phyloP scores from a whole-genome alignment of 2,888 invertebrate species.

The Caenorhabditis auriculariae region DNA sequence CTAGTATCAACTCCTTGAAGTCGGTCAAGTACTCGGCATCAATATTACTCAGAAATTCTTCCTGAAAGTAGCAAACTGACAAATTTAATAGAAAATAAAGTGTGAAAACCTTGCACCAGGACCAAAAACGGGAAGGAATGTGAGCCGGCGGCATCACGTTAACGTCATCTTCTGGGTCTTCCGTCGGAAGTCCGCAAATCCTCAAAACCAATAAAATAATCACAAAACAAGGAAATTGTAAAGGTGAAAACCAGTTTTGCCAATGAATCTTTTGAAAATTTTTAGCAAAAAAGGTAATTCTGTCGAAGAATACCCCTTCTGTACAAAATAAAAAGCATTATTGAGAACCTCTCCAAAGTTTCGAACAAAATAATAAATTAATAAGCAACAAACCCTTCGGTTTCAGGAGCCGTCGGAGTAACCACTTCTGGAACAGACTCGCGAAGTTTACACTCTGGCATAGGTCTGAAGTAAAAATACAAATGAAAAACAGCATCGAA shows the following conservation, averaged over 20 bases:
- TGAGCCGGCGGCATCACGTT: slow-evolving; percentile 27
- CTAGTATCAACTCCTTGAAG: slow-evolving; percentile 26
- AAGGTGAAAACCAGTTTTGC: not conserved
- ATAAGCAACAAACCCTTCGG: too few relatives aligned
- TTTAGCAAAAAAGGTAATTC: too few relatives aligned
- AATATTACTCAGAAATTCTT: slow-evolving; percentile 21
- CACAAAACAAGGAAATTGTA: not conserved
- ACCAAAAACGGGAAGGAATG: slow-evolving; percentile 36
- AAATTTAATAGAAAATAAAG: not conserved
- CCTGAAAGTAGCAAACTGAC: not conserved
- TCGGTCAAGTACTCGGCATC: slow-evolving; percentile 20
- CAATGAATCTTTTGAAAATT: not conserved
- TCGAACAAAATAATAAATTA: too few relatives aligned
- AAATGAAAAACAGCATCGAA: not conserved
- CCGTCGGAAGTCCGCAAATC: slow-evolving; percentile 28
- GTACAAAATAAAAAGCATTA: not conserved
- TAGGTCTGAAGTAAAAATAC: slow-evolving; percentile 7
- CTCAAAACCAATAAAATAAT: slow-evolving; percentile 12
- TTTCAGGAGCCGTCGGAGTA: not conserved
- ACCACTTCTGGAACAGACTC: not conserved
- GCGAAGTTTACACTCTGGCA: slow-evolving; percentile 2
- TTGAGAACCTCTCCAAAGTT: too few relatives aligned
- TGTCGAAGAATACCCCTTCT: too few relatives aligned
- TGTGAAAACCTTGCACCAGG: slow-evolving; percentile 18
- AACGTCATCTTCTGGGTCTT: slow-evolving; percentile 22